These are phyloP conservation scores for Tretioscincus oriximinensis DNA, from an alignment of 2,113 vertebrate genomes.

Conservation along the genomic window DNA sequence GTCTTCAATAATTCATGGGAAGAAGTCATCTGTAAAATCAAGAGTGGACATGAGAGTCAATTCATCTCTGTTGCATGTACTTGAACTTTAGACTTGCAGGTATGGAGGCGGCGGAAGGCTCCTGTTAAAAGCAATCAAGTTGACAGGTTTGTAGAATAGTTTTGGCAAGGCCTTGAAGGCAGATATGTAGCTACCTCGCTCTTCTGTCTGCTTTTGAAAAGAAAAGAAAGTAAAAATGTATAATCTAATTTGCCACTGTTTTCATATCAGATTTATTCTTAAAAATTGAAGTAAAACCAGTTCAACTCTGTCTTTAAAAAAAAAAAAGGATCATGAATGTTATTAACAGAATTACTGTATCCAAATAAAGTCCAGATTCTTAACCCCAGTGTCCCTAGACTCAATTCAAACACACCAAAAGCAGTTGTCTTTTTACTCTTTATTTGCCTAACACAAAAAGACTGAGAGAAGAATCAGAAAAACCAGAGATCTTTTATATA, in stretches of 20 bases:
- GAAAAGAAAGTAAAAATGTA: background rate
- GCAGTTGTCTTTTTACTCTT: too few species aligned
- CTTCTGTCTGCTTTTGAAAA: slow-evolving; percentile 16
- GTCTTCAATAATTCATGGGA: background rate
- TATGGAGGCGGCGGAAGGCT: background rate
- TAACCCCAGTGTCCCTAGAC: too few species aligned
- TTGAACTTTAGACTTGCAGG: slow-evolving; percentile 13
- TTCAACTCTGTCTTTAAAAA: background rate
- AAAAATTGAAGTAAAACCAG: background rate
- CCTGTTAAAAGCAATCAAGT: slow-evolving; percentile 27
- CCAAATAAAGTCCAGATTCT: too few species aligned
- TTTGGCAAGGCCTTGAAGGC: slow-evolving; percentile 26
- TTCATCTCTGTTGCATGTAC: slow-evolving; percentile 1
- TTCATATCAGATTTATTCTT: slow-evolving; percentile 45
- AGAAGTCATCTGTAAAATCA: slow-evolving; percentile 12
- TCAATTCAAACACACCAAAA: too few species aligned
- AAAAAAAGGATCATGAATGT: background rate
- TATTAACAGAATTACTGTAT: background rate
- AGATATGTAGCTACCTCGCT: slow-evolving; percentile 14
- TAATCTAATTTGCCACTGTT: slow-evolving; percentile 28
- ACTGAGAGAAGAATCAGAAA: too few species aligned
- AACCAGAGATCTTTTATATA: too few species aligned
- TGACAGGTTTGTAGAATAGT: slow-evolving; percentile 21
- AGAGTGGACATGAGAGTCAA: background rate
- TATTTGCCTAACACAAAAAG: too few species aligned